These are phyloP conservation scores for Rachycentron canadum DNA, from an alignment of 2,797 vertebrate genomes.

Conservation along the genomic window DNA sequence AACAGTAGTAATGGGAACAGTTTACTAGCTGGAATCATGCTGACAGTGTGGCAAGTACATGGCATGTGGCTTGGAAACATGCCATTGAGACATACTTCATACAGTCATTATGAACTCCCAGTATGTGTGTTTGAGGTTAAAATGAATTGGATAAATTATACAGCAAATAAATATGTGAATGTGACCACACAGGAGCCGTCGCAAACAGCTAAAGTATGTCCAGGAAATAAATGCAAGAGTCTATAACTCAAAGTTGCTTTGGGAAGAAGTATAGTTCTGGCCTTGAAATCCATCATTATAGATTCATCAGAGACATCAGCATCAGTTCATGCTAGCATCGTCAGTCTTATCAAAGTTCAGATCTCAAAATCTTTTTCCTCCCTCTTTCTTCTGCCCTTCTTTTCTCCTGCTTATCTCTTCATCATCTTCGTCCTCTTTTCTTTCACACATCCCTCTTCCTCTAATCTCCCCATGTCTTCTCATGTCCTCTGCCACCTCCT, in stretches of 20 bases:
- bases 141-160: background rate
- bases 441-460: slow-evolving; percentile 17
- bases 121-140: background rate
- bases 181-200: background rate
- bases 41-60: slow-evolving; percentile 17
- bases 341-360: slow-evolving; percentile 54
- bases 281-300: slow-evolving; percentile 45
- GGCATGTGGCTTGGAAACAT: slow-evolving; percentile 9
- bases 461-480: slow-evolving; percentile 40
- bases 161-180: slow-evolving; percentile 8
- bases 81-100: slow-evolving; percentile 18
- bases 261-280: background rate
- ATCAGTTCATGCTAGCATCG: slow-evolving; percentile 59
- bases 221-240: slow-evolving; percentile 1
- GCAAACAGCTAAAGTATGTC: background rate
- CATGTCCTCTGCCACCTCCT: slow-evolving; percentile 33
- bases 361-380: slow-evolving; percentile 24
- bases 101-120: slow-evolving; percentile 17
- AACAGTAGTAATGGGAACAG: background rate
- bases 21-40: slow-evolving; percentile 17
- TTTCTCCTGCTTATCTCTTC: slow-evolving; percentile 9
- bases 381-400: background rate
- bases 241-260: slow-evolving; percentile 15
- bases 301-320: slow-evolving; percentile 50
- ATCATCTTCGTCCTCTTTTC: slow-evolving; percentile 16